phyloP scores from a whole-genome alignment of 2,797 vertebrate species.

The Coregonus suidteri region DNA sequence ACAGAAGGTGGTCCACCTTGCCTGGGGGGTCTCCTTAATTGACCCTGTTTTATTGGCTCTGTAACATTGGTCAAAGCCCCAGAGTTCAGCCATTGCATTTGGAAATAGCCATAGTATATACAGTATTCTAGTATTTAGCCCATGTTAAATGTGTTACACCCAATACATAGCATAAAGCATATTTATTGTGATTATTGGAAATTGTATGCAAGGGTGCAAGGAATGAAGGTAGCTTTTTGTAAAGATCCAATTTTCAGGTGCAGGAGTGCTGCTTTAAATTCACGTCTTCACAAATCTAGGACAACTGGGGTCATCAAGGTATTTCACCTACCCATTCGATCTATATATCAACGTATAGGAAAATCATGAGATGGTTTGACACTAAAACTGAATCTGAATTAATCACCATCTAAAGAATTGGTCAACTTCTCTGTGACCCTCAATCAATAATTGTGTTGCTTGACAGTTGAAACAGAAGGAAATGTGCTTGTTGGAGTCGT shows the following conservation, averaged over 20 bases:
- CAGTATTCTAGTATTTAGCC: neutral
- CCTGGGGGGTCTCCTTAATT: slow-evolving; percentile 5
- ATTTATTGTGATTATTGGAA: slow-evolving; percentile 29
- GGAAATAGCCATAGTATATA: slow-evolving; percentile 53
- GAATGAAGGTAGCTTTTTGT: neutral
- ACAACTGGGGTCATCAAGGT: neutral
- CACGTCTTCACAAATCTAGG: slow-evolving; percentile 4
- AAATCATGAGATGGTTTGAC: neutral
- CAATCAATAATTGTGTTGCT: neutral
- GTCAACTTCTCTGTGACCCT: neutral
- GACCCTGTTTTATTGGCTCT: slow-evolving; percentile 14
- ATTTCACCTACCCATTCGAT: neutral
- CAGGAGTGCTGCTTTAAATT: neutral
- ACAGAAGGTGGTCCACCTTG: neutral
- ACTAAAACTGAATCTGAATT: neutral
- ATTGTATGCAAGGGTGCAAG: slow-evolving; percentile 10
- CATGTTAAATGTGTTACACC: slow-evolving; percentile 25
- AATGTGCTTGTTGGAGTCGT: neutral
- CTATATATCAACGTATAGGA: neutral
- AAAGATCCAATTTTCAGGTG: neutral
- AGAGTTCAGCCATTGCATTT: slow-evolving; percentile 26
- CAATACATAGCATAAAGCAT: slow-evolving; percentile 17
- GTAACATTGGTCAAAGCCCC: slow-evolving; percentile 10
- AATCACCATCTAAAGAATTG: neutral
- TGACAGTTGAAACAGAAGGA: neutral